Percentiles rank a stretch among this genome's conserved stretches.
phyloP scores from a whole-genome alignment of 2,113 vertebrate species.

The Hystrix cristata region DNA sequence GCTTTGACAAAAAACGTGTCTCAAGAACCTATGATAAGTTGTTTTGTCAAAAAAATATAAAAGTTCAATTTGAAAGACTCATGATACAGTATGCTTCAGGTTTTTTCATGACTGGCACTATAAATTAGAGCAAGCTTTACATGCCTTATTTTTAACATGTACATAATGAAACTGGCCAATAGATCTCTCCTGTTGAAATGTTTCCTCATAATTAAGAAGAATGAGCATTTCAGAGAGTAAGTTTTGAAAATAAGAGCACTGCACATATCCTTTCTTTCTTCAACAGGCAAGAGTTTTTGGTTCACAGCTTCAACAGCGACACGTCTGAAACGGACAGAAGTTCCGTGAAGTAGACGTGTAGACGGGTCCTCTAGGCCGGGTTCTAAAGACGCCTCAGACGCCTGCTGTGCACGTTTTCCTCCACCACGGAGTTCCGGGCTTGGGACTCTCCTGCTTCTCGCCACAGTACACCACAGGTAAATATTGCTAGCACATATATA shows the following conservation, averaged over 20 bases:
- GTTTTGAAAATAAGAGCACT: not conserved
- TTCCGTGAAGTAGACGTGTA: no score
- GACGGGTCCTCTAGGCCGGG: not conserved
- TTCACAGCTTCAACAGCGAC: not conserved
- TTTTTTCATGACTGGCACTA: not conserved
- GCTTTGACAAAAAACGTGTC: no score
- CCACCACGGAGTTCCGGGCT: no score
- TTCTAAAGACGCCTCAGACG: not conserved
- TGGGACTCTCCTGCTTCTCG: not conserved
- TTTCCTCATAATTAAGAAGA: not conserved
- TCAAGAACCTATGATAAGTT: no score
- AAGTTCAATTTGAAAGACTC: no score
- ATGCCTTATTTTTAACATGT: not conserved
- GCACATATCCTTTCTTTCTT: not conserved
- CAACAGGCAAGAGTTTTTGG: not conserved
- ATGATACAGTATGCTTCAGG: not conserved
- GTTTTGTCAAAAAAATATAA: no score
- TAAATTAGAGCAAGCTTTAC: not conserved
- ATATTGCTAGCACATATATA: not conserved
- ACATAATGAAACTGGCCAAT: not conserved
- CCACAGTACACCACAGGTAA: not conserved
- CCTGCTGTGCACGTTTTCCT: no score
- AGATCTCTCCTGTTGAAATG: not conserved
- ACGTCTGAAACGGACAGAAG: not conserved
- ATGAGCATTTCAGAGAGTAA: not conserved